Evolutionary conservation across 2,797 vertebrate species (phyloP), one percentile per base, ranked within the genome.

Genomic region (Oreonectes daqikongensis): DNA sequence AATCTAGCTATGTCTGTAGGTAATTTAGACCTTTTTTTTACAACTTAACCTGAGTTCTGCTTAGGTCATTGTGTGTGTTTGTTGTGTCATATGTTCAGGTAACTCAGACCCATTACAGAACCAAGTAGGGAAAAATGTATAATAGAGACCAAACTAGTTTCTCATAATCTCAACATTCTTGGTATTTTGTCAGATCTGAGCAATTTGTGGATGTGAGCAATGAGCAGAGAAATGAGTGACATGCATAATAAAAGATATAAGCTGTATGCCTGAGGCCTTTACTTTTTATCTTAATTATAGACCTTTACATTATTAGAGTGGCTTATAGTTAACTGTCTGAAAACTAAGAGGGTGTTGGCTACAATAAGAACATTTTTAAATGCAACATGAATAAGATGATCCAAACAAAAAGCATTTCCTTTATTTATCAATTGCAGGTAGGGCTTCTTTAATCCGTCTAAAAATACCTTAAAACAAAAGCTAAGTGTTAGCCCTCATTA

Each of bases 321-420:
- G 1, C 28, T 22, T 15, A 1, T 50, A 1, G 6, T 55, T 55
- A 2, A 26, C 8, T 26, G 12, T 11, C 5, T 60, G 17, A 32
- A 17, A 60, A 35, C 57, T 10, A 18, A 22, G 42, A 64, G 52
- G 50, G 50, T 67, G 63, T 75, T 57, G 63, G 12, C 24, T 55
- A 35, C 22, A 65, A 66, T 22, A 0, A 32, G 46, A 1, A 18
- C 4, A 26, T 57, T 57, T 14, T 9, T 28, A 15, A 57, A 55
- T 57, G 52, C 30, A 8, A 26, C 4, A 74, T 46, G 11, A 66
- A 24, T 46, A 75, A 8, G 63, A 32, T 67, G 4, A 40, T 53
- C 48, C 63, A 22, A 44, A 40, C 32, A 12, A 2, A 14, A 14
- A 28, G 5, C 14, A 28, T 24, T 55, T 66, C 18, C 38, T 55